Conservation (phyloP, 2,113 vertebrate species). For the chimpanzee (Pan troglodytes) region NHGRI_mPanTro3-v2.1_pri NC_072411.2:61369501-61370000, state of each 20-base stretch:
- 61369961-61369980: neutral
- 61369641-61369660: slow-evolving; percentile 78
- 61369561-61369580: slow-evolving; percentile 77
- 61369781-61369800: neutral
- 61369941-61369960: neutral
- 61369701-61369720: slow-evolving; percentile 24
- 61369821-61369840: neutral
- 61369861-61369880: neutral
- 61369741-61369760: slow-evolving; percentile 13
- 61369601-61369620: slow-evolving; percentile 71
- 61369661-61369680: slow-evolving; percentile 47
- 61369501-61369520: slow-evolving; percentile 88
- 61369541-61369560: slow-evolving; percentile 70
- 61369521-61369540: slow-evolving; percentile 77
- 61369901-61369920: neutral
- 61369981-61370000: neutral
- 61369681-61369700: slow-evolving; percentile 47
- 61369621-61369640: slow-evolving; percentile 78
- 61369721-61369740: neutral
- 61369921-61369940: neutral
- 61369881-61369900: slow-evolving; percentile 16
- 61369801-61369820: neutral
- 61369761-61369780: neutral
- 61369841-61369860: neutral
- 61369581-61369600: slow-evolving; percentile 71